Evolutionary conservation across 2,113 vertebrate genomes (phyloP).

Genomic region (Rhinopomastus cyanomelas): DNA sequence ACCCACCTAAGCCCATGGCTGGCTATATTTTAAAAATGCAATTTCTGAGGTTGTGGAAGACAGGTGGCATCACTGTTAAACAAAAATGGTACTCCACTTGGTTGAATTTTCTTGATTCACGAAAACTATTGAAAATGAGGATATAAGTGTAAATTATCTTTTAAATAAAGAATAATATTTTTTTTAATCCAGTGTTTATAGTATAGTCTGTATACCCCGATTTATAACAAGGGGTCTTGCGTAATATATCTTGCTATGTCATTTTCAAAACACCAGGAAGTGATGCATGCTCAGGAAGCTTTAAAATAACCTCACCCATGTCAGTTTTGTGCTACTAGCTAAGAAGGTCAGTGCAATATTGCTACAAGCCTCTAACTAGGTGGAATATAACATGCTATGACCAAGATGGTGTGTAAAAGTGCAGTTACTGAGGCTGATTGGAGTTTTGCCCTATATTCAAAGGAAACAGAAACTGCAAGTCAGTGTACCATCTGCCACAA

Average conservation of each 20-base stretch:
- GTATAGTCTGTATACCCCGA: background rate
- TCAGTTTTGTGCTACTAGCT: background rate
- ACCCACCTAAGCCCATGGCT: too few relatives aligned
- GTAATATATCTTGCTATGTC: background rate
- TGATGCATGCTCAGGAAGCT: background rate
- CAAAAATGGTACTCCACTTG: background rate
- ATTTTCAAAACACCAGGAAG: background rate
- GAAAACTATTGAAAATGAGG: conserved; percentile 8
- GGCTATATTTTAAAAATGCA: background rate
- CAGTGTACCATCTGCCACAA: too few relatives aligned
- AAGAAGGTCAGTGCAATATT: background rate
- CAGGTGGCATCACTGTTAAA: background rate
- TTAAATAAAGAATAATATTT: background rate
- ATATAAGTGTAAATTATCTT: conserved; percentile 26
- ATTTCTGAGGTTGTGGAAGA: background rate
- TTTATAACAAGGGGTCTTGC: background rate
- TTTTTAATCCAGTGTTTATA: background rate
- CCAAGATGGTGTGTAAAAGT: background rate
- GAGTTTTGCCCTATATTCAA: background rate
- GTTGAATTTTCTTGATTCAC: background rate
- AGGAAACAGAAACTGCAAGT: too few relatives aligned
- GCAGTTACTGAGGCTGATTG: background rate
- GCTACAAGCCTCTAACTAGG: background rate
- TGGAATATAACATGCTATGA: fast-evolving
- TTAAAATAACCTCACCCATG: background rate